Base-by-base conservation (phyloP, 2,888 invertebrate genomes). In the Sepiola atlantica region DNA sequence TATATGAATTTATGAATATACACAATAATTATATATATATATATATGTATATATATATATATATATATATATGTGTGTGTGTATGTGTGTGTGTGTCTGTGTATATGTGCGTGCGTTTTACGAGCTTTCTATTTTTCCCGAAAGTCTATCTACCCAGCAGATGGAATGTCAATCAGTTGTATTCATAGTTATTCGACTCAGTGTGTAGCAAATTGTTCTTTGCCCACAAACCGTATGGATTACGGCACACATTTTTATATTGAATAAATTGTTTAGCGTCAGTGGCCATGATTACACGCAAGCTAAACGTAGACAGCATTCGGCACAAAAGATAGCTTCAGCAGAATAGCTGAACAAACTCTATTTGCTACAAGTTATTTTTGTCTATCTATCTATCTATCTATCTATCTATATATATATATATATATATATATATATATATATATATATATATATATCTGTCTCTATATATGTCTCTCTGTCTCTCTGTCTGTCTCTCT, bases 361-460 rank as follows among this genome's bases (percentile, higher is more conserved):
- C 45, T 8, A 45, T 45, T 45, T 45, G 45, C 2, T 4, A 45
- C 4, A 45, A 45, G 45, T 45, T 45, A 45, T 45, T 45, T 45
- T 45, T 2, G 45, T 45, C 2, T 45, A 32, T 32, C 32, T n/a
- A n/a, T n/a, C 61, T 14, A 6, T 24, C 57, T 57, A 1, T 21
- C 57, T 20, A 57, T n/a, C 8, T 77, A 16, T 18, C 14, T 1
- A 28, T 28, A 57, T 57, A 14, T 14, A 57, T 21, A 57, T 57
- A 57, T 57, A 57, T 20, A 57, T 57, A 57, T 57, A 57, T 57
- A 57, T 57, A 57, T 57, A 57, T 57, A 61, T 61, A 61, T 61
- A 61, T 61, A 61, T 61, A 61, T 61, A 61, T 61, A 61, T 61
- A 61, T 61, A 61, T 61, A 61, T n/a, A n/a, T n/a, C n/a, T n/a